Evolutionary conservation across 2,888 invertebrate species (phyloP).

Genomic region (Marasmarcha lunaedactyla): DNA sequence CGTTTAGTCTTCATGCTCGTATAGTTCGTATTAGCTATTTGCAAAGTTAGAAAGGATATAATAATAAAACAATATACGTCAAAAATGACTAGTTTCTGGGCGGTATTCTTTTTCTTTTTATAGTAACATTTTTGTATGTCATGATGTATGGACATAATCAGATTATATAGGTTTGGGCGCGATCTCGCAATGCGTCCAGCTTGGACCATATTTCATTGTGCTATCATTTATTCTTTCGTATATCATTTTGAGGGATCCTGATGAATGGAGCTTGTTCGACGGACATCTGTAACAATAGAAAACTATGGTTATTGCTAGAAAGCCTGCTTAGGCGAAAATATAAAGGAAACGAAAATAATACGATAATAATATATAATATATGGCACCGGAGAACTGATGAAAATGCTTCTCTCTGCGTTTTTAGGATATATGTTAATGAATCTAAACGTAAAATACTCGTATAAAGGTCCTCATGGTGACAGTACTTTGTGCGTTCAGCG

Average conservation of each 20-base stretch:
- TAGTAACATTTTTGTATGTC: slow-evolving; percentile 23
- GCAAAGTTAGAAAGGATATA: slow-evolving; percentile 34
- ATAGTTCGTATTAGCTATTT: slow-evolving; percentile 51
- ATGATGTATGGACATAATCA: slow-evolving; percentile 35
- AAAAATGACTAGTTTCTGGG: slow-evolving; percentile 30
- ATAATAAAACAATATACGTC: slow-evolving; percentile 42
- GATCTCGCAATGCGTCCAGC: slow-evolving; percentile 32
- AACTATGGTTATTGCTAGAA: too few relatives aligned
- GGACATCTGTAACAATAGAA: slow-evolving; percentile 48
- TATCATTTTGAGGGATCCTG: slow-evolving; percentile 12
- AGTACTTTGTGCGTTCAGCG: too few relatives aligned
- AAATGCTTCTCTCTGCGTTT: too few relatives aligned
- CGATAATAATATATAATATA: too few relatives aligned
- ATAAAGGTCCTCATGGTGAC: too few relatives aligned
- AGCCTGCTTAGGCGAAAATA: too few relatives aligned
- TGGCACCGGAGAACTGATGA: too few relatives aligned
- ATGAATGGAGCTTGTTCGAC: slow-evolving; percentile 4
- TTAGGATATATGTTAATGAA: too few relatives aligned
- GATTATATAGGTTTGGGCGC: slow-evolving; percentile 31
- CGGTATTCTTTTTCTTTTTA: slow-evolving; percentile 22
- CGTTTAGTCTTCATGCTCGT: slow-evolving; percentile 49
- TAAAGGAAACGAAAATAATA: too few relatives aligned
- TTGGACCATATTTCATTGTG: slow-evolving; percentile 55
- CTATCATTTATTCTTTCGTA: slow-evolving; percentile 38
- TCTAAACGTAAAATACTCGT: too few relatives aligned